Base-by-base conservation (phyloP, 2,888 invertebrate genomes). In the Meta bourneti region DNA sequence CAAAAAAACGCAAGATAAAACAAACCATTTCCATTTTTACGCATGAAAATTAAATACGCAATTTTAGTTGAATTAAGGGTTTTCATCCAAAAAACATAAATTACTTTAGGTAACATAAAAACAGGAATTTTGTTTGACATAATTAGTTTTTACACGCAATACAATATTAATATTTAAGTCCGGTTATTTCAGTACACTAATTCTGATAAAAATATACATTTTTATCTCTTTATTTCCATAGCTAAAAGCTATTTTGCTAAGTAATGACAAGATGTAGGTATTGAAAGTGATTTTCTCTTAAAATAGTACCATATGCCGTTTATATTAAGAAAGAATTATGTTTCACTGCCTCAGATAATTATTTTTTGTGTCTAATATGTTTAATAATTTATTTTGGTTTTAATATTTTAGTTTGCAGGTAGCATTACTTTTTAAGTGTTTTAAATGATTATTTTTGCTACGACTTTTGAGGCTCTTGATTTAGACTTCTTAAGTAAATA, bases 141-240 rank as follows among this genome's bases (percentile, higher is more conserved):
- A 78, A 78, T 78, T 52, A 78, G 52, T 78, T 78, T 78, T 52
- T 52, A 52, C 78, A 78, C 52, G 78, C 78, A 52, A 78, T 52
- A n/a, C 49, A 51, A 78, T 20, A 78, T 78, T 51, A 34, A 75
- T 75, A 78, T 78, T 78, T 52, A 78, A 52, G 51, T 52, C 9
- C 19, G 19, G n/a, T 16, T 61, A 61, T 61, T 61, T 61, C 16
- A 11, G 61, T 61, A 34, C 34, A 34, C 34, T 34, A 9, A 8
- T 61, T 16, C 7, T 16, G 16, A 9, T 34, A 4, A 34, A 34
- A 34, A 34, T 34, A 34, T 34, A 1, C 34, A 34, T 34, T 34
- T 34, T 34, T 34, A 34, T 34, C 34, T 34, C 34, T 34, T 34
- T 34, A 34, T 34, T 34, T 34, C 34, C 34, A 16, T 61, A 16